Percentiles rank a stretch among this genome's conserved stretches.
Conservation (phyloP, 2,797 vertebrate genomes). For the Onychomys torridus region DNA sequence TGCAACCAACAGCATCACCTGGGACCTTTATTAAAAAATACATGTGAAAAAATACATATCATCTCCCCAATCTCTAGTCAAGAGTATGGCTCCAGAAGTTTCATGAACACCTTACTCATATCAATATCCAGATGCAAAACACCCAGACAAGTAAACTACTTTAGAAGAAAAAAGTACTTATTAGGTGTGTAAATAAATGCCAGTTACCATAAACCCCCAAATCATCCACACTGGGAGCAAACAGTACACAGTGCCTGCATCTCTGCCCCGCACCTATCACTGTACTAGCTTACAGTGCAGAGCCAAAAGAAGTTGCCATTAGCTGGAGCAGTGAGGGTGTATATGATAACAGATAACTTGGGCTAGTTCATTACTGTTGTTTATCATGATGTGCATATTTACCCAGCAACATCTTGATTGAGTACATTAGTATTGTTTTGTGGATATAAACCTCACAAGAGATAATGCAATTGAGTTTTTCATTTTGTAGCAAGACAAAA, state of each 20-base stretch:
- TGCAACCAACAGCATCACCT: background rate
- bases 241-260: no score
- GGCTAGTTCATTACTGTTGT: background rate
- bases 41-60: background rate
- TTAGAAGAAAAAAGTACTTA: background rate
- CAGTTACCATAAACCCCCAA: background rate
- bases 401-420: background rate
- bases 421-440: background rate
- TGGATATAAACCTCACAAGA: background rate
- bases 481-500: slow-evolving; percentile 39
- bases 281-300: background rate
- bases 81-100: background rate
- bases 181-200: background rate
- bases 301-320: background rate
- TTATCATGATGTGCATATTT: background rate
- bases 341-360: background rate
- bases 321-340: background rate
- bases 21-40: slow-evolving; percentile 34
- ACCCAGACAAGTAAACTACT: background rate
- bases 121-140: background rate
- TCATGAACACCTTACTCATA: background rate
- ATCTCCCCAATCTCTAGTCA: background rate
- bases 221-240: slow-evolving; percentile 2
- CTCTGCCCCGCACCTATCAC: background rate
- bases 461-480: background rate